phyloP scores from a whole-genome alignment of 2,888 invertebrate species.

The Hirtodrosophila alboralis region DNA sequence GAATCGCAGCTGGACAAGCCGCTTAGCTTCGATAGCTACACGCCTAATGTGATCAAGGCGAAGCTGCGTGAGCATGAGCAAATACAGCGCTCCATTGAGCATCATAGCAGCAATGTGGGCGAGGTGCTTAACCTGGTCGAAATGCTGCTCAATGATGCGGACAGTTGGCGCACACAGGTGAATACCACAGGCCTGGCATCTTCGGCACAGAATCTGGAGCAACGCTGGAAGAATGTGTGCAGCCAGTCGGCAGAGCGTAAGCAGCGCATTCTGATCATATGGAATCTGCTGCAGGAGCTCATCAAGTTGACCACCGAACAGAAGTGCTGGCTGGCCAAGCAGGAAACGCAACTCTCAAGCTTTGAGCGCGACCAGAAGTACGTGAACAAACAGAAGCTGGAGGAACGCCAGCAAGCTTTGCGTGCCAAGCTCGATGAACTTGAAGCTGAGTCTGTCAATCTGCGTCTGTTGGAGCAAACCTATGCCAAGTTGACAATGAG shows the following conservation, averaged over 20 bases:
- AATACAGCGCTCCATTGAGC: slow-evolving; percentile 90
- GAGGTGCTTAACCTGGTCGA: slow-evolving; percentile 92
- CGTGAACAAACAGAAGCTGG: slow-evolving; percentile 86
- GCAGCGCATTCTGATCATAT: slow-evolving; percentile 87
- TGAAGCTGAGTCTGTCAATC: slow-evolving; percentile 85
- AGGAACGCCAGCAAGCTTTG: slow-evolving; percentile 86
- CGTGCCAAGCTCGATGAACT: slow-evolving; percentile 86
- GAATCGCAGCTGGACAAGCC: slow-evolving; percentile 89
- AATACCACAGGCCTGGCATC: slow-evolving; percentile 88
- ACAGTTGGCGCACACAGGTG: slow-evolving; percentile 89
- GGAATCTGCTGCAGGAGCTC: slow-evolving; percentile 87
- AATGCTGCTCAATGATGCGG: slow-evolving; percentile 89
- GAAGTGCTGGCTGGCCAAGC: slow-evolving; percentile 87
- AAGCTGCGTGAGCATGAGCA: slow-evolving; percentile 89
- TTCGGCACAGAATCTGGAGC: slow-evolving; percentile 89
- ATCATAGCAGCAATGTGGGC: slow-evolving; percentile 90
- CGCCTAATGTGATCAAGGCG: slow-evolving; percentile 88
- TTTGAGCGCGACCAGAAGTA: slow-evolving; percentile 87
- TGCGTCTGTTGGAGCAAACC: slow-evolving; percentile 88
- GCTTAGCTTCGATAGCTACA: slow-evolving; percentile 88
- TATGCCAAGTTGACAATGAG: slow-evolving; percentile 89
- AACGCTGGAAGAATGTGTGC: slow-evolving; percentile 92
- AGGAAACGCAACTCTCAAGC: slow-evolving; percentile 87
- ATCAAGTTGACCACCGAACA: slow-evolving; percentile 86
- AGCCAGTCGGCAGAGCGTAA: slow-evolving; percentile 89